phyloP scores from a whole-genome alignment of 2,888 invertebrate species.

The Acronicta alni region DNA sequence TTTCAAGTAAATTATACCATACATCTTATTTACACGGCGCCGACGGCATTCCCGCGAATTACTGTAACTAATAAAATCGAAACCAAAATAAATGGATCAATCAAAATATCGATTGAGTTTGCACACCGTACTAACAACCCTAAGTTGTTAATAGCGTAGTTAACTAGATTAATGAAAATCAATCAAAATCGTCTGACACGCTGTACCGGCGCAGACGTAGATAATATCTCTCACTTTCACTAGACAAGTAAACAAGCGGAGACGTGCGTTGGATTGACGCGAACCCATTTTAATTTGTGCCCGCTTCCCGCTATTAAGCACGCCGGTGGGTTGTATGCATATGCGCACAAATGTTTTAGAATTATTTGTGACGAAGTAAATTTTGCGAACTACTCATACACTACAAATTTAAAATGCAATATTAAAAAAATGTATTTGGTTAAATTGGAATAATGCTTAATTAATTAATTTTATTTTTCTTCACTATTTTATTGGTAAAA shows the following conservation, averaged over 20 bases:
- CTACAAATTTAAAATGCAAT: too few species aligned
- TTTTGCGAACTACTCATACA: not conserved
- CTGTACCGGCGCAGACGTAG: conserved; percentile 53
- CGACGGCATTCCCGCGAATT: too few species aligned
- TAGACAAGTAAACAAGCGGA: conserved; percentile 70
- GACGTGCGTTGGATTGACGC: conserved; percentile 78
- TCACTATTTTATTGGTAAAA: too few species aligned
- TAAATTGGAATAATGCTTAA: too few species aligned
- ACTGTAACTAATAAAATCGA: too few species aligned
- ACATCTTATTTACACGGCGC: too few species aligned
- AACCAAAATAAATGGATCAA: too few species aligned
- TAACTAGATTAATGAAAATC: conserved; percentile 53
- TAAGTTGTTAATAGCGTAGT: conserved; percentile 38
- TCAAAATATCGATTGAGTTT: not conserved
- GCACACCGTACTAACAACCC: not conserved
- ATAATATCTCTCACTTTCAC: conserved; percentile 78
- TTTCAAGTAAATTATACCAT: too few species aligned
- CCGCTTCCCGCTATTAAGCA: conserved; percentile 83
- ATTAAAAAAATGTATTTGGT: too few species aligned
- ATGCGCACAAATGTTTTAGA: conserved; percentile 49
- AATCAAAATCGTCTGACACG: conserved; percentile 58
- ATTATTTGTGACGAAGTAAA: not conserved
- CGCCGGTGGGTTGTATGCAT: conserved; percentile 63
- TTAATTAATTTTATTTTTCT: too few species aligned
- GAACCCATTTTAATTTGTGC: conserved; percentile 82